A percentile compares a stretch with the other conserved stretches of the same genome.
Evolutionary conservation across 2,888 invertebrate species (phyloP).

Genomic region (Dicyrtomina minuta): DNA sequence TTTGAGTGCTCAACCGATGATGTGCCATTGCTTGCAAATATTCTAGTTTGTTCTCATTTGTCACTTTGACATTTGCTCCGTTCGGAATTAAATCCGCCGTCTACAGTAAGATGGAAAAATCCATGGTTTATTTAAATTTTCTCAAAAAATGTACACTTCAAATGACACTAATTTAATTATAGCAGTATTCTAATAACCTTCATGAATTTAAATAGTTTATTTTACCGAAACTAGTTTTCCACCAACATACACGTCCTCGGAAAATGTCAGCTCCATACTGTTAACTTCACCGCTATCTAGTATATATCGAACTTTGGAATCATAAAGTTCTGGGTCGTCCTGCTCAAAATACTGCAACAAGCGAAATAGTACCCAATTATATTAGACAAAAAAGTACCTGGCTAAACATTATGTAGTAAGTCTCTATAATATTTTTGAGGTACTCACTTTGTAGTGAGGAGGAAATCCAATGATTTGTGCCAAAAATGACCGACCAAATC

Average conservation of each 20-base stretch:
- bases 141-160: neutral
- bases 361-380: neutral
- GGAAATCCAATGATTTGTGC: constrained; percentile 60
- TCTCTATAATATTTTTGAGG: neutral
- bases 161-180: neutral
- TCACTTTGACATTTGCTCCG: constrained; percentile 57
- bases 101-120: constrained; percentile 52
- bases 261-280: constrained; percentile 57
- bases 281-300: constrained; percentile 57
- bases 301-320: constrained; percentile 58
- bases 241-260: constrained; percentile 57
- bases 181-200: neutral
- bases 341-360: constrained; percentile 58
- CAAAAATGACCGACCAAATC: constrained; percentile 59
- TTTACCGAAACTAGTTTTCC: constrained; percentile 54
- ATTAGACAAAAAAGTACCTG: neutral
- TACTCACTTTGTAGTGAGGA: constrained; percentile 58
- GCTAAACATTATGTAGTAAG: neutral
- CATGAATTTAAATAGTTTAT: neutral
- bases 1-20: constrained; percentile 56
- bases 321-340: constrained; percentile 59
- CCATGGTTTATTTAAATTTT: neutral
- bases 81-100: constrained; percentile 58
- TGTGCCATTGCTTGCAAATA: constrained; percentile 57
- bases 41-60: constrained; percentile 58